A percentile compares a stretch with the other conserved stretches of the same genome.
phyloP scores from a whole-genome alignment of 2,113 vertebrate genomes.

The Microcebus ravelobensis region DNA sequence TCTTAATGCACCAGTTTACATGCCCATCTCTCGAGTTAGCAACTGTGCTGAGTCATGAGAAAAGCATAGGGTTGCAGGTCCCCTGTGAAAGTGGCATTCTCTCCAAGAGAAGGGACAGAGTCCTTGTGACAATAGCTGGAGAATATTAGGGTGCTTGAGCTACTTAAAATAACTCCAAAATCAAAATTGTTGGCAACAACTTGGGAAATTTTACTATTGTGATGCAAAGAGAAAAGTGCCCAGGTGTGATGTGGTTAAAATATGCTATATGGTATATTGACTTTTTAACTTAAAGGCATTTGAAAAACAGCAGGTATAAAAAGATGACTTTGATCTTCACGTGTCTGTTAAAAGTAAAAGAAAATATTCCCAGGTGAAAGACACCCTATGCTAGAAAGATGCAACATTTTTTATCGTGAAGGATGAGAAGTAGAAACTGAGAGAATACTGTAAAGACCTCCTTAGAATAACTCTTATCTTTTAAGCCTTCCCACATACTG shows the following conservation, averaged over 20 bases:
- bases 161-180: neutral
- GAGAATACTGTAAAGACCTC: neutral
- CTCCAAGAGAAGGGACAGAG: neutral
- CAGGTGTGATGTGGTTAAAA: neutral
- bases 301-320: neutral
- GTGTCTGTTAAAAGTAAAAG: neutral
- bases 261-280: neutral
- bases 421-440: neutral
- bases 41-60: fast-evolving
- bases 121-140: fast-evolving
- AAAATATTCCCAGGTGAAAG: neutral
- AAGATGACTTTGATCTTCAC: neutral
- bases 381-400: neutral
- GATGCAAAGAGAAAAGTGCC: neutral
- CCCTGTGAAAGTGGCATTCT: neutral
- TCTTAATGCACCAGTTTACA: too few species aligned
- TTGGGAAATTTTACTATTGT: neutral
- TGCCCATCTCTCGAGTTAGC: neutral
- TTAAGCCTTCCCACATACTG: neutral
- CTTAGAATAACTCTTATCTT: neutral
- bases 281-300: neutral
- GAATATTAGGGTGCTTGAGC: neutral
- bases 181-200: neutral
- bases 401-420: neutral
- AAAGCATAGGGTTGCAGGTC: fast-evolving